Conservation (phyloP, 2,113 vertebrate species). For the Macrotus californicus region DNA sequence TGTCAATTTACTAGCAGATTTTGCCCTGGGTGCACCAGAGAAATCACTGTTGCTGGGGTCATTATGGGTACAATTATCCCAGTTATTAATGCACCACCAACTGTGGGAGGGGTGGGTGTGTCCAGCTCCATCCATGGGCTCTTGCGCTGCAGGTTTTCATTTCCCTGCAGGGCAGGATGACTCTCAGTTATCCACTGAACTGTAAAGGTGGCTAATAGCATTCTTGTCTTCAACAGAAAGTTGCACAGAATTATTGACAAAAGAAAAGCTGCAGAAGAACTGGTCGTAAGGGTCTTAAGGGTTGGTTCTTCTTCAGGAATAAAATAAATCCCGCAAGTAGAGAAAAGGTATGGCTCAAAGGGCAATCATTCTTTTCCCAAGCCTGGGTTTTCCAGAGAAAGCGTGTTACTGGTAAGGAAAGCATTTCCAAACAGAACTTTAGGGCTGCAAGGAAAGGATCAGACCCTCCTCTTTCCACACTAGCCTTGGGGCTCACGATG, state of each 20-base stretch:
- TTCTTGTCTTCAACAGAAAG: neutral
- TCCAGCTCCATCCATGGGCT: neutral
- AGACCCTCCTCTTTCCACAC: neutral
- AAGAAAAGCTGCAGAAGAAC: neutral
- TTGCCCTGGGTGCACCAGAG: neutral
- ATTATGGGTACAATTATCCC: constrained; percentile 21
- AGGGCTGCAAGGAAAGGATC: neutral
- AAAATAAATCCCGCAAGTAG: neutral
- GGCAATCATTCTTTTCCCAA: constrained; percentile 3
- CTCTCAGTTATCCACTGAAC: neutral
- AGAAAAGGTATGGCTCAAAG: neutral
- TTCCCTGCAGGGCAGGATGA: neutral
- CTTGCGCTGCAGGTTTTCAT: neutral
- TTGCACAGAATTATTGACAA: neutral
- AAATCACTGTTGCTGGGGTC: constrained; percentile 33
- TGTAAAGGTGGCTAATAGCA: neutral
- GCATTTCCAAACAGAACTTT: constrained; percentile 12
- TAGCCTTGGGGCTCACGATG: neutral
- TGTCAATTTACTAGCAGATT: neutral
- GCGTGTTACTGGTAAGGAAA: neutral
- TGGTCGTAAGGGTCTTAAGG: neutral
- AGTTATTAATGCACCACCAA: constrained; percentile 31
- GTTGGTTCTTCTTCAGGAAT: neutral
- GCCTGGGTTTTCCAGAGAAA: neutral
- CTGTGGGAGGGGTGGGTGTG: neutral